These are phyloP conservation scores for Pyrocoelia pectoralis DNA, from an alignment of 2,888 invertebrate genomes.

Conservation along the genomic window DNA sequence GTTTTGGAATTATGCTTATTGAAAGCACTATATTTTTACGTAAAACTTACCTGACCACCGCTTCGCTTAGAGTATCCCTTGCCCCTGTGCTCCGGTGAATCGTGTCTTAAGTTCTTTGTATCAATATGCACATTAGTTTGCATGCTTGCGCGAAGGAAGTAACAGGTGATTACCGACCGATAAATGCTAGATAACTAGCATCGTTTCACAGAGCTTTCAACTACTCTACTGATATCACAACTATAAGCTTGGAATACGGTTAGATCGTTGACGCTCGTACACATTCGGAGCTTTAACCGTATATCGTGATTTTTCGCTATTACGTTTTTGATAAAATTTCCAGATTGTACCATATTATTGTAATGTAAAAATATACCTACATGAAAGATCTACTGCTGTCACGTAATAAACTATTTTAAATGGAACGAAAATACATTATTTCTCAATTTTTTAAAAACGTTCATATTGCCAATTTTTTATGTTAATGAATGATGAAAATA, in stretches of 20 bases:
- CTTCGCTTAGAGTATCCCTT: slow-evolving; percentile 60
- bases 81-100: slow-evolving; percentile 68
- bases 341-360: slow-evolving; percentile 4
- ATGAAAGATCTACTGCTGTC: background rate
- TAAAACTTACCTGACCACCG: slow-evolving; percentile 64
- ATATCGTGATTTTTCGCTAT: slow-evolving; percentile 40
- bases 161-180: slow-evolving; percentile 44
- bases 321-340: slow-evolving; percentile 18
- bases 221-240: slow-evolving; percentile 45
- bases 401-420: background rate
- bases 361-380: background rate
- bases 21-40: background rate
- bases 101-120: slow-evolving; percentile 69
- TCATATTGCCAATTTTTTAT: no score
- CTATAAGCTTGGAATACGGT: slow-evolving; percentile 35
- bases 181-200: slow-evolving; percentile 40
- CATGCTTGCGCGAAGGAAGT: slow-evolving; percentile 60
- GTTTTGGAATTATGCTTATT: background rate
- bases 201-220: slow-evolving; percentile 47
- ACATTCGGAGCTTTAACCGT: slow-evolving; percentile 42
- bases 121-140: slow-evolving; percentile 81
- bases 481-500: no score
- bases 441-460: background rate
- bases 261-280: slow-evolving; percentile 46
- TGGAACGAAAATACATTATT: background rate